Percentiles rank a stretch among this genome's conserved stretches.
phyloP scores from a whole-genome alignment of 1,140 invertebrate species.

The Drosophila pectinifera region DNA sequence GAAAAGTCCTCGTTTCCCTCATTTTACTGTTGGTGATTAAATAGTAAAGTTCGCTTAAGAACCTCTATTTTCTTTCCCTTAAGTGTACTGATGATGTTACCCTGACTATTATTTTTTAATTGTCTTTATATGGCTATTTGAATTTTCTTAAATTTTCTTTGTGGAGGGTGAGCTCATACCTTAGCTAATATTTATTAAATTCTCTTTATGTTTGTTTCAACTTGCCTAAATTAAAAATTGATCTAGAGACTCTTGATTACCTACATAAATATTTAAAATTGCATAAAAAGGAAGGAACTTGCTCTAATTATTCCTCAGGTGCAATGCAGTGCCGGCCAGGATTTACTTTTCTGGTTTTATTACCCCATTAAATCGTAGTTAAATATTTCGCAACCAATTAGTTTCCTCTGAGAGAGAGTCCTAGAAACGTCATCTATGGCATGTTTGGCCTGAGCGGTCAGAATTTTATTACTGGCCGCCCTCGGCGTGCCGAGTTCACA shows the following conservation, averaged over 20 bases:
- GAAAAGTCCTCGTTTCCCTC: not conserved
- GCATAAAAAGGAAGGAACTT: no score
- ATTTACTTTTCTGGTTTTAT: conserved; percentile 16
- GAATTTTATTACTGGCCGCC: conserved; percentile 17
- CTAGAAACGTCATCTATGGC: conserved; percentile 53
- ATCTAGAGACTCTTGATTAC: no score
- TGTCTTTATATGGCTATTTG: no score
- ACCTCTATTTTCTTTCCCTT: not conserved
- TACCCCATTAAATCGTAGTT: conserved; percentile 19
- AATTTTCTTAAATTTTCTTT: not conserved
- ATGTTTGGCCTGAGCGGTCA: conserved; percentile 31
- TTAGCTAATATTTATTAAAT: not conserved
- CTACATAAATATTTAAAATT: no score
- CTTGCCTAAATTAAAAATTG: no score
- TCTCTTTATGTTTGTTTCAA: no score
- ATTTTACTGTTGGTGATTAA: not conserved
- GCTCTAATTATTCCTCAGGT: conserved; percentile 6
- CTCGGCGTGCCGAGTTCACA: conserved; percentile 31
- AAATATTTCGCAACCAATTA: conserved; percentile 21
- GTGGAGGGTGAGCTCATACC: not conserved
- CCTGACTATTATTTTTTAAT: not conserved
- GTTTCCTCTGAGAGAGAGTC: not conserved
- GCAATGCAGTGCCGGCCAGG: not conserved
- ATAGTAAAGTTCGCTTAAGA: not conserved
- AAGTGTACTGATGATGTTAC: not conserved